phyloP scores from a whole-genome alignment of 2,888 invertebrate genomes.

The Mongoloraphidia duomilia region DNA sequence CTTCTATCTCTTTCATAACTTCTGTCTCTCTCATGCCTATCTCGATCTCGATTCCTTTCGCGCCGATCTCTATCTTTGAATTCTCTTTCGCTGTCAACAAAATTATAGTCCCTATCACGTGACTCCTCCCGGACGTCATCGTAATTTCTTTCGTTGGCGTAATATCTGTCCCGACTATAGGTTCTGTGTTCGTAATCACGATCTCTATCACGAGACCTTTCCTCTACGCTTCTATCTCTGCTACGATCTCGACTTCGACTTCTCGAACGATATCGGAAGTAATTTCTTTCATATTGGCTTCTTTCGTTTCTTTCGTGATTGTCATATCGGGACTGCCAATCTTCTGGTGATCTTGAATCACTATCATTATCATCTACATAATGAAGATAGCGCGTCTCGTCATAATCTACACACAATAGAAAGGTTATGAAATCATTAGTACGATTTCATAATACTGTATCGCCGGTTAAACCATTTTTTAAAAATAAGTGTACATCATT shows the following conservation, averaged over 20 bases:
- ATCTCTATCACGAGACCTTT: conserved; percentile 1
- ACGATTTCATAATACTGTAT: too few relatives aligned
- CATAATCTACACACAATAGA: too few relatives aligned
- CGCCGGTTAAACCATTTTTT: too few relatives aligned
- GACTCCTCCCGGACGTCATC: conserved; percentile 14
- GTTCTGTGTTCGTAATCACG: conserved; percentile 4
- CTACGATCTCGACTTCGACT: not conserved
- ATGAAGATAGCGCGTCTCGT: too few relatives aligned
- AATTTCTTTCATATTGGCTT: not conserved
- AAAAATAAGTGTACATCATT: too few relatives aligned
- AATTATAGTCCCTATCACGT: conserved; percentile 23
- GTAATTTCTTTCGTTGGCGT: conserved; percentile 23
- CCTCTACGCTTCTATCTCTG: not conserved
- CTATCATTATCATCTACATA: not conserved
- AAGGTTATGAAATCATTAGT: too few relatives aligned
- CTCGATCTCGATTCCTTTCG: conserved; percentile 20
- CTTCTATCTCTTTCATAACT: conserved; percentile 22
- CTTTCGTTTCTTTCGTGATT: not conserved
- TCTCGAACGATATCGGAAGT: too few relatives aligned
- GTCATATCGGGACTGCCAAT: conserved; percentile 1
- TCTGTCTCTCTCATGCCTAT: conserved; percentile 19
- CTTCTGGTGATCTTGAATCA: conserved; percentile 1
- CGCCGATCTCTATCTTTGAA: conserved; percentile 20
- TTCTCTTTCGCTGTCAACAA: conserved; percentile 17
- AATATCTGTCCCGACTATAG: conserved; percentile 6